Base-by-base conservation (phyloP, 2,113 vertebrate species). In the Neolamprologus falcicula region DNA sequence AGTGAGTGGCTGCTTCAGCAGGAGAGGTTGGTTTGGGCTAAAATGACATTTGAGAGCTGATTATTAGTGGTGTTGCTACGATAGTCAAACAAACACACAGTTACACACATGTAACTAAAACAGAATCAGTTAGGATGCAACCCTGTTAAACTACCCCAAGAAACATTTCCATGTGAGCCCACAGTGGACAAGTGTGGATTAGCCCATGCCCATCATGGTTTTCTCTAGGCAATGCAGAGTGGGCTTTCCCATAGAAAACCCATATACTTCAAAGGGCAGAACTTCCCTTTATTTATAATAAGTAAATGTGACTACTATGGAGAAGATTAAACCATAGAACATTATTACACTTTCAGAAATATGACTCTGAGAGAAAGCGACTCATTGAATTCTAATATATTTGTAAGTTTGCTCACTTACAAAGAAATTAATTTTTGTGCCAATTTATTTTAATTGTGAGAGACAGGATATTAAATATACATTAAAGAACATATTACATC, bases 11-110 rank as follows among this genome's bases (percentile, higher is more conserved):
- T 52, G 40, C 50, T 81, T 92, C 88, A 53, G 90, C 35, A 47
- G 92, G n/a, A 40, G 91, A 52, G n/a, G 92, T 57, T 79, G 93
- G 66, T 96, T 96, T 97, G 21, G 94, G 90, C 96, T 96, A 84
- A 59, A 88, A 89, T 28, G 14, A 93, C 7, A 88, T 66, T 45
- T 50, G 19, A 89, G 4, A 83, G 68, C 5, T n/a, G 7, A 81
- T 71, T 40, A 80, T 73, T 63, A 55, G 35, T 37, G 2, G 19
- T 24, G 9, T 40, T 17, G 53, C n/a, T 40, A 61, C 9, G 5
- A 31, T 17, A 12, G n/a, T 12, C 11, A 66, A 80, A 12, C n/a
- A 83, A 76, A 52, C 26, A 83, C 5, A 45, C 6, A 82, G 8
- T 57, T 57, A 57, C 12, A 26, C 24, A 57, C 54, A 73, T 26